A percentile compares a stretch with the other conserved stretches of the same genome.
Conservation (phyloP, 1,140 invertebrate species). For the Heliconius hermathena region DNA sequence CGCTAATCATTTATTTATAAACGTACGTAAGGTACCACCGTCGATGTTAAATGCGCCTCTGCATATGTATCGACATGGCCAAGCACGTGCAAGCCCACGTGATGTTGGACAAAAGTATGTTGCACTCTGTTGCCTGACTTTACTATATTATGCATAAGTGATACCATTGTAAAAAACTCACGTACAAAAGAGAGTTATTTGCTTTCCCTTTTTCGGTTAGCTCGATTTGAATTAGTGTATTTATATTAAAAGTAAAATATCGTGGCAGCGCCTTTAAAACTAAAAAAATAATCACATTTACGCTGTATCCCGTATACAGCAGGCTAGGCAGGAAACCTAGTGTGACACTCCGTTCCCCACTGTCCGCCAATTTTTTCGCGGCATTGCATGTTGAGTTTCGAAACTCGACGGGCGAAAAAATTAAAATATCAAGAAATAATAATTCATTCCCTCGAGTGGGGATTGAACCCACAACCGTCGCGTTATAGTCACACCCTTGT, state of each 20-base stretch:
- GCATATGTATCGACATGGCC: conserved; percentile 8
- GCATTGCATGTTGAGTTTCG: no score
- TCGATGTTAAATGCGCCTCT: neutral
- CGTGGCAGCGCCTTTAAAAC: neutral
- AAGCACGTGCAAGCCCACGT: conserved; percentile 25
- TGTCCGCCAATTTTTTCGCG: no score
- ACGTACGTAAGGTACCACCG: neutral
- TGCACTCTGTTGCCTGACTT: neutral
- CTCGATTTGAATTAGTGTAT: conserved; percentile 1
- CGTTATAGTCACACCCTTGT: no score
- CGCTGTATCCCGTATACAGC: no score
- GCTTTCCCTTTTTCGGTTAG: conserved; percentile 12
- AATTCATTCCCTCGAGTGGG: no score
- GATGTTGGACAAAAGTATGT: conserved; percentile 24
- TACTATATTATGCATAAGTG: neutral
- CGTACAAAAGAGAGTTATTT: conserved; percentile 10
- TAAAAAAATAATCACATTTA: no score
- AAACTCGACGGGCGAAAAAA: no score
- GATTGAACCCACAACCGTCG: no score
- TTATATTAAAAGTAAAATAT: neutral
- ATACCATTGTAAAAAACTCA: conserved; percentile 19
- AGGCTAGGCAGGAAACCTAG: no score
- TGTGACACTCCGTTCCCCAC: no score
- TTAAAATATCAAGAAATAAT: no score
- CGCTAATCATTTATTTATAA: conserved; percentile 4